These are phyloP conservation scores for Oreochromis niloticus DNA, from an alignment of 2,113 vertebrate species.

Conservation along the genomic window DNA sequence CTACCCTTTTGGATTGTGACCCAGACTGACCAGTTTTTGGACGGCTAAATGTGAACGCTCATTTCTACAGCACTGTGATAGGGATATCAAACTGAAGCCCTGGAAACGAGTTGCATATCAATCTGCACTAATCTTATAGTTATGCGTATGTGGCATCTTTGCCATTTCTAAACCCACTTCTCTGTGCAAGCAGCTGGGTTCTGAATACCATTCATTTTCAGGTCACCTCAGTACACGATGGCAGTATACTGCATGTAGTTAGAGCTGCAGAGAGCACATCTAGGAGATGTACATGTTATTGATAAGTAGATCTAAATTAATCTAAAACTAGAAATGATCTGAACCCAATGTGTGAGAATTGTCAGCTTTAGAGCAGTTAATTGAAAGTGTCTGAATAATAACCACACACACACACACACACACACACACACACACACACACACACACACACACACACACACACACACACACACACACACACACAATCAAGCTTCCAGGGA, in stretches of 20 bases:
- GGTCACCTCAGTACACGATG: background rate
- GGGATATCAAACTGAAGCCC: background rate
- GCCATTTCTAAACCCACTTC: background rate
- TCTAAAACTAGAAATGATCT: background rate
- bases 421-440: background rate
- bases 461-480: background rate
- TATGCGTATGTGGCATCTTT: background rate
- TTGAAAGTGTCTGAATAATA: background rate
- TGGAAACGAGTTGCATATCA: background rate
- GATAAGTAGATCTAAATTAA: background rate
- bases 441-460: background rate
- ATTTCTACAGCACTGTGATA: background rate
- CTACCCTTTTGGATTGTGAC: conserved; percentile 1
- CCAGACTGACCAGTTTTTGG: background rate
- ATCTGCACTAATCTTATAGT: background rate
- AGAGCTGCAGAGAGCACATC: background rate
- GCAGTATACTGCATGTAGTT: background rate
- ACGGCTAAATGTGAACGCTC: background rate
- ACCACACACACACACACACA: background rate
- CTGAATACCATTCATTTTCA: background rate
- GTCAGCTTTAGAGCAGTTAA: background rate
- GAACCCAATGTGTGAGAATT: background rate
- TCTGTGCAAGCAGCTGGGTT: background rate
- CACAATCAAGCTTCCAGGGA: background rate
- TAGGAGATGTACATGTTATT: background rate